Base-by-base conservation (phyloP, 2,797 vertebrate species). In the Ctenopoma multispine region DNA sequence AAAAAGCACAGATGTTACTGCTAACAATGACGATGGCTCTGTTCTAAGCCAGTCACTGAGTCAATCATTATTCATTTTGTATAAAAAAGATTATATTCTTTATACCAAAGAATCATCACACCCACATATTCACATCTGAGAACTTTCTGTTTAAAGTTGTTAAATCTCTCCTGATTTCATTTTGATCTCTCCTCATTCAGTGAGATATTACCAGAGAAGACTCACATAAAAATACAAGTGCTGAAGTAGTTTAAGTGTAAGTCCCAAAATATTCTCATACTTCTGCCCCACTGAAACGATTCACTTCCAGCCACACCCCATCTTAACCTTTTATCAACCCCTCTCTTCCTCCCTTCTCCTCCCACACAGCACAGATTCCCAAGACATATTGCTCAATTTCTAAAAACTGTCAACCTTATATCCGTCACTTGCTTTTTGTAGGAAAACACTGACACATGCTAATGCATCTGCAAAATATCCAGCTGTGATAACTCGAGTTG, bases 321-420 rank as follows among this genome's bases (percentile, higher is more conserved):
- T 41, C 5, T 20, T 44, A 58, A 41, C 57, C 47, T 54, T 55
- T 36, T 17, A 43, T 36, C 53, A 43, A 18, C 41, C 53, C 9
- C 44, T n/a, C 46, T 20, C 27, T 4, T 41, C 44, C 31, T 43
- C 27, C 72, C 34, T 10, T 3, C 7, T 36, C 51, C 62, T 49
- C 56, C 46, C 21, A 38, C 59, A 75, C 50, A 47, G 47, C 51
- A 55, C 73, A 63, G 7, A 21, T 56, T 65, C 48, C n/a, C 8
- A 12, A 40, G 23, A 49, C 48, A 36, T 64, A 0, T 0, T 13
- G 17, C 31, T 40, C 0, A n/a, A 4, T 70, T 70, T 44, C 6
- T 44, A 54, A 8, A 55, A 50, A 43, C 27, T 18, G 13, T 20
- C 20, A 29, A 7, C 48, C 15, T 20, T 21, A 21, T 15, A 44